Evolutionary conservation across 1,140 invertebrate genomes (phyloP).

Genomic region (Vanessa tameamea): DNA sequence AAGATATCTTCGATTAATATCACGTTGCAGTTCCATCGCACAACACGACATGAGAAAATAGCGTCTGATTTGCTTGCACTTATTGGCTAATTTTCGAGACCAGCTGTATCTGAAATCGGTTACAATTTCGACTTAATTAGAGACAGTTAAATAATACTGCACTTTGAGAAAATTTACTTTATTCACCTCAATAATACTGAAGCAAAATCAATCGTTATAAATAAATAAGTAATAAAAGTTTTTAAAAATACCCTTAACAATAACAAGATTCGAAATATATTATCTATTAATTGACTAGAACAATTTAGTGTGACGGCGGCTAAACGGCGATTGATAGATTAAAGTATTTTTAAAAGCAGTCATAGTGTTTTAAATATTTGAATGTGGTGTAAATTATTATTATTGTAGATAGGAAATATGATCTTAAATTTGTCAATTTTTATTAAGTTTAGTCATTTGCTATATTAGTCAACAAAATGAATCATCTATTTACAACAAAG

Average conservation of each 20-base stretch:
- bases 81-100: too few species aligned
- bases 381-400: background rate
- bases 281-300: constrained; percentile 44
- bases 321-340: constrained; percentile 4
- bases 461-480: constrained; percentile 1
- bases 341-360: constrained; percentile 15
- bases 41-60: too few species aligned
- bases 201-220: constrained; percentile 50
- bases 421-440: too few species aligned
- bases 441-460: background rate
- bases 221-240: constrained; percentile 72
- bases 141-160: constrained; percentile 42
- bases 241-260: constrained; percentile 57
- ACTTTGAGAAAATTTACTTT: constrained; percentile 59
- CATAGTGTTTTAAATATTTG: background rate
- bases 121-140: background rate
- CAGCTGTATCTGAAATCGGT: too few species aligned
- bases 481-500: constrained; percentile 1
- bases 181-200: constrained; percentile 68
- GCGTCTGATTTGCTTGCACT: too few species aligned
- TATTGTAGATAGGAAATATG: background rate
- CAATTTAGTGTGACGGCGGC: constrained; percentile 25
- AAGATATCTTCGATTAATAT: too few species aligned
- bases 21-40: too few species aligned
- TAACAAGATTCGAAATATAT: constrained; percentile 43